Base-by-base conservation (phyloP, 2,113 vertebrate genomes). In the Gymnobelideus leadbeateri region DNA sequence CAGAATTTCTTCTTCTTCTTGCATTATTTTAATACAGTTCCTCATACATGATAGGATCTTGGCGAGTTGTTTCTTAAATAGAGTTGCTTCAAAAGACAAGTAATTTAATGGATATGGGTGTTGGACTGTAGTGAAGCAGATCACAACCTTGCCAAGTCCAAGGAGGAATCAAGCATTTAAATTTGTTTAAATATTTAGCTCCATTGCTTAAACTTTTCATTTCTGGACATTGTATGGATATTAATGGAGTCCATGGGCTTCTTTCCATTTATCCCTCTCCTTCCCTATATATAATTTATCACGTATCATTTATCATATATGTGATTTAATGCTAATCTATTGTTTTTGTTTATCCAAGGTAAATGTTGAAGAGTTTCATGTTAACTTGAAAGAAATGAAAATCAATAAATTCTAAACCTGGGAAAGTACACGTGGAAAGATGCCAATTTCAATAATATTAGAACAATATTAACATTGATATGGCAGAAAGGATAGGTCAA, bases 181-280 rank as follows among this genome's bases (percentile, higher is more conserved):
- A 25, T 46, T 46, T 54, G 43, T 51, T 95, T 92, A 94, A 94
- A 96, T 95, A 92, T 95, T 93, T 61, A 91, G 91, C 51, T 96
- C 25, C 12, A 26, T 95, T 1, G 0, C 51, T 97, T 96, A 97
- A 91, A 94, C 93, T 94, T 50, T 97, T 97, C 47, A 26, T 95
- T 93, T 51, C 91, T 47, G 68, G 92, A 92, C 95, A 57, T 1
- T 37, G 10, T 37, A 68, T 61, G 10, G 28, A 61, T 61, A 61
- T 28, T 10, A 61, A 19, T 77, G 37, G 37, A 43, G 61, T 68
- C 31, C 25, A 16, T 21, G 14, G 16, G 37, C 37, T 77, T 77
- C 12, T 28, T 61, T 61, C 43, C 37, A 77, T 14, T n/a, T 77
- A 77, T 77, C n/a, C 37, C 19, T 77, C 16, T 21, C 68, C 37